phyloP scores from a whole-genome alignment of 2,113 vertebrate genomes.

The Rhea americana region DNA sequence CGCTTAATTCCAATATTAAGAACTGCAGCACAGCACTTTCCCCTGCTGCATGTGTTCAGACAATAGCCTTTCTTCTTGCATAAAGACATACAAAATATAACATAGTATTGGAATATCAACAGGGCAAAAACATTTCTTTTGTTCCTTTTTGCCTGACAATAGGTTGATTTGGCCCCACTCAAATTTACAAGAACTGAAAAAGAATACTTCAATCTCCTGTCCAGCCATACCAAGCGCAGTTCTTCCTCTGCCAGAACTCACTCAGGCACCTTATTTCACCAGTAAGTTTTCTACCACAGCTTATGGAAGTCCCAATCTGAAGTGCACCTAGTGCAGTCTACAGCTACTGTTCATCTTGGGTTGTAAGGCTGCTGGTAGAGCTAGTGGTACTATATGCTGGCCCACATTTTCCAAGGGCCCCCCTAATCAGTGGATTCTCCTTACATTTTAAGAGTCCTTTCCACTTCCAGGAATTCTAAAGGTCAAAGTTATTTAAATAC shows the following conservation, averaged over 20 bases:
- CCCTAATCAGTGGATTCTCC: too few species aligned
- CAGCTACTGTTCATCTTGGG: too few species aligned
- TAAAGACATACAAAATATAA: background rate
- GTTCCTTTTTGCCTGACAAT: background rate
- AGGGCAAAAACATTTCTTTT: background rate
- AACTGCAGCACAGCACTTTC: slow-evolving; percentile 1
- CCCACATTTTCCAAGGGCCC: too few species aligned
- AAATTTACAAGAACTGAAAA: background rate
- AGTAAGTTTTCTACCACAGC: background rate
- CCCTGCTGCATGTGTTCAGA: background rate
- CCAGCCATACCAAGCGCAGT: background rate
- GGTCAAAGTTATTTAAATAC: too few species aligned
- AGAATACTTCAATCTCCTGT: background rate
- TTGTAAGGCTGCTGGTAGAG: too few species aligned
- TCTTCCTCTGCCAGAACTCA: background rate
- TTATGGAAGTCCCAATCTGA: background rate
- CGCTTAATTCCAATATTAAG: background rate
- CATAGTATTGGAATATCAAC: background rate
- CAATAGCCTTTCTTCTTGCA: background rate
- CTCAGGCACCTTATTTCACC: background rate
- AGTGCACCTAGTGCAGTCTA: background rate
- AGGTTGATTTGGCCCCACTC: background rate
- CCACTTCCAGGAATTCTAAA: too few species aligned
- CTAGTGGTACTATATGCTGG: too few species aligned
- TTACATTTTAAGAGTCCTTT: too few species aligned